Percentiles rank a stretch among this genome's conserved stretches.
These are phyloP conservation scores for Lordiphosa stackelbergi DNA, from an alignment of 1,140 invertebrate genomes.

Conservation along the genomic window DNA sequence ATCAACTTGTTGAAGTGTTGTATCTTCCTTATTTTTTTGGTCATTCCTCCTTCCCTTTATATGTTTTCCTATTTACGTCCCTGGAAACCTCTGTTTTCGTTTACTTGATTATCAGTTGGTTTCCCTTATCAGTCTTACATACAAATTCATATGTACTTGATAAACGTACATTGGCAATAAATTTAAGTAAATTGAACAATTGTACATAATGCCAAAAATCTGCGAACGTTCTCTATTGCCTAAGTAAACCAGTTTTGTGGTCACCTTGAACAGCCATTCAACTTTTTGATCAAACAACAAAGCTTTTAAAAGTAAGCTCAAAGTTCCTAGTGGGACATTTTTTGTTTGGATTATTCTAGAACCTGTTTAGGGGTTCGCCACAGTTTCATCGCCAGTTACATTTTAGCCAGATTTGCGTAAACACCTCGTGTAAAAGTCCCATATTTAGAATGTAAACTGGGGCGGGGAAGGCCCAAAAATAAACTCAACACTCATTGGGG, in stretches of 20 bases:
- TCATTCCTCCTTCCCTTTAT: background rate
- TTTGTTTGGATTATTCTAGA: slow-evolving; percentile 32
- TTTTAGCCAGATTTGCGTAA: slow-evolving; percentile 37
- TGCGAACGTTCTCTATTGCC: slow-evolving; percentile 19
- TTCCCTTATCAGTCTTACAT: background rate
- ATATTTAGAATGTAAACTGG: slow-evolving; percentile 30
- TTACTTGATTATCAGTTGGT: slow-evolving; percentile 1
- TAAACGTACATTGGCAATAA: slow-evolving; percentile 37
- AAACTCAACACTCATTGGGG: slow-evolving; percentile 30
- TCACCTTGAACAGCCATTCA: slow-evolving; percentile 7
- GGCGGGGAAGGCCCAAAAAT: slow-evolving; percentile 52
- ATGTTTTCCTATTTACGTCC: background rate
- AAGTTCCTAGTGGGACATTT: slow-evolving; percentile 17
- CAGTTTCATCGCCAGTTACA: slow-evolving; percentile 34
- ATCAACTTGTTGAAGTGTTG: too few relatives aligned
- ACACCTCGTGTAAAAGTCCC: slow-evolving; percentile 27
- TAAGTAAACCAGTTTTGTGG: slow-evolving; percentile 11
- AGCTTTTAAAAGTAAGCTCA: slow-evolving; percentile 8
- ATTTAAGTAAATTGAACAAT: slow-evolving; percentile 6
- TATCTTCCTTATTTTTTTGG: slow-evolving; percentile 10
- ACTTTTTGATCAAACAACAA: slow-evolving; percentile 8
- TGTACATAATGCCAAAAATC: slow-evolving; percentile 20
- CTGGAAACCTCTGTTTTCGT: background rate
- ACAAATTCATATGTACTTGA: slow-evolving; percentile 9
- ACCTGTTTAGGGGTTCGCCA: slow-evolving; percentile 27